Evolutionary conservation across 2,888 invertebrate genomes (phyloP).

Genomic region (Melanophora roralis): DNA sequence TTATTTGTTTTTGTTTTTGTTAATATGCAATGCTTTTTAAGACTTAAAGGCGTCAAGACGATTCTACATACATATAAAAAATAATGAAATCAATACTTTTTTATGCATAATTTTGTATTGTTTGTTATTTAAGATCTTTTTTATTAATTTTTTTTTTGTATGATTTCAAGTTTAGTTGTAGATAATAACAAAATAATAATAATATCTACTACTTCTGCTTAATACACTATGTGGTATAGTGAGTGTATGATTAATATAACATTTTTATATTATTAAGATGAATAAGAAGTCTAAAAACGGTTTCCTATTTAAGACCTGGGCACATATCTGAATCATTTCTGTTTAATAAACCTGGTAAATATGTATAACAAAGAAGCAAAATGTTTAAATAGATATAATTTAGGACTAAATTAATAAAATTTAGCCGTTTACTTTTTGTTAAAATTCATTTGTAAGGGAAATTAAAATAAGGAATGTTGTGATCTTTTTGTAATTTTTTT

Average conservation of each 20-base stretch:
- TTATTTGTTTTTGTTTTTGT: slow-evolving; percentile 4
- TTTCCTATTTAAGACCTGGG: slow-evolving; percentile 43
- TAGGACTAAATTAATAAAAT: slow-evolving; percentile 12
- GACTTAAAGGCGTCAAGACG: slow-evolving; percentile 25
- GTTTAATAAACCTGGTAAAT: slow-evolving; percentile 29
- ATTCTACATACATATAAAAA: slow-evolving; percentile 46
- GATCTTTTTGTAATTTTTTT: too few relatives aligned
- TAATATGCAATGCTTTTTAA: slow-evolving; percentile 1
- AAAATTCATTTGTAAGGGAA: not conserved
- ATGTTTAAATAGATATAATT: slow-evolving; percentile 14
- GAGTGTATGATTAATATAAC: not conserved
- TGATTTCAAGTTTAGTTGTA: slow-evolving; percentile 45
- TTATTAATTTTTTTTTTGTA: slow-evolving; percentile 40
- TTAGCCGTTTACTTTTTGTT: slow-evolving; percentile 38
- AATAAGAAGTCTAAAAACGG: slow-evolving; percentile 5
- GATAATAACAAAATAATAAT: too few relatives aligned
- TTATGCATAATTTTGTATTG: slow-evolving; percentile 20
- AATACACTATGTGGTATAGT: slow-evolving; percentile 5
- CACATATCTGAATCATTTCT: slow-evolving; percentile 63
- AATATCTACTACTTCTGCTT: not conserved
- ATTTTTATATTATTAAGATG: not conserved
- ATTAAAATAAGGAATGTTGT: not conserved
- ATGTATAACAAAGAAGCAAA: too few relatives aligned
- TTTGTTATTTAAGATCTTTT: slow-evolving; percentile 31
- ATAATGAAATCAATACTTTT: slow-evolving; percentile 12